Base-by-base conservation (phyloP, 92 coral and sea anemone genomes). In the Porites rus region DNA sequence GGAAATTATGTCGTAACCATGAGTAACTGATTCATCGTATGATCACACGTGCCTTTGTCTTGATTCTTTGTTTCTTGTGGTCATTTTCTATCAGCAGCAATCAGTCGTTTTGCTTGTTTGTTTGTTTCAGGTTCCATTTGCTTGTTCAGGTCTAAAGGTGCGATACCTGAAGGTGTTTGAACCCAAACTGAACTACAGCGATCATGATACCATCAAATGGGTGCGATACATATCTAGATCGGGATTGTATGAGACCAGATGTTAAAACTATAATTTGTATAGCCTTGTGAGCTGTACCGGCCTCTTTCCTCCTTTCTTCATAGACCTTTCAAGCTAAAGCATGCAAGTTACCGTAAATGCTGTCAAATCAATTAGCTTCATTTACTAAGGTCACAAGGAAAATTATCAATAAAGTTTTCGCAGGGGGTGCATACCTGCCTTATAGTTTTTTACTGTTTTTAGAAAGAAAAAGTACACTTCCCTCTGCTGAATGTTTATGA, bases 141-240 rank as follows among this genome's bases (percentile, higher is more conserved):
- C 99, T 0, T 97, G 99, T 69, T 97, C 99, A 52, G 99, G 99
- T 38, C 96, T 97, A 53, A 97, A 97, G 79, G 99, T 97, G 65
- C 99, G 99, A 11, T 97, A 97, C 75, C 93, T 97, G 79, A 97
- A 97, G 88, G 99, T 97, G 74, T 97, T 97, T 72, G 99, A 97
- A 80, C 98, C 98, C 85, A 97, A 97, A 91, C 85, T 97, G 77
- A 97, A 97, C 77, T 97, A 97, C 98, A 97, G 98, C 64, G 99
- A 97, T 77, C 99, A 97, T 62, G 99, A 97, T 83, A 96, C 98
- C 12, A 97, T 97, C 93, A 97, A 97, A 86, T 97, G 99, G 99
- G 99, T 97, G 79, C 95, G 99, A 54, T 97, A 97, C 81, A 97
- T 97, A 81, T 97, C 99, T 0, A 89, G 99, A 74, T 95, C 98